phyloP scores from a whole-genome alignment of 2,888 invertebrate genomes.

The Synanthedon formicaeformis region DNA sequence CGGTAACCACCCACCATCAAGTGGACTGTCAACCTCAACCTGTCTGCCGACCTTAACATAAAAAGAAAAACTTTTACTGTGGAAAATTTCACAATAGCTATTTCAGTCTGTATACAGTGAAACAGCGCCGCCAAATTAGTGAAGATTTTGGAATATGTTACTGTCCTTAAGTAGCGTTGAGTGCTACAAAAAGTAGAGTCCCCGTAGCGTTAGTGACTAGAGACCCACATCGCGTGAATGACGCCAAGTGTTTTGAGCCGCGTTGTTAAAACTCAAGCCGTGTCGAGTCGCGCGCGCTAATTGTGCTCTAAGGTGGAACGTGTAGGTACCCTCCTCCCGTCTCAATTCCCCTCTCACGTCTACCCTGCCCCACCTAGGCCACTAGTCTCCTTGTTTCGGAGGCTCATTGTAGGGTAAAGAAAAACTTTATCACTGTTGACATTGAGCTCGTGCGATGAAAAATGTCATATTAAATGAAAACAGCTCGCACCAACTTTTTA shows the following conservation, averaged over 20 bases:
- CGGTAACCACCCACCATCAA: no score
- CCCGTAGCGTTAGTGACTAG: constrained; percentile 22
- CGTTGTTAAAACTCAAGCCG: constrained; percentile 69
- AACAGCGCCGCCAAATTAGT: neutral
- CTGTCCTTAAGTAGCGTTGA: neutral
- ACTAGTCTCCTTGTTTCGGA: constrained; percentile 47
- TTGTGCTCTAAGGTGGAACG: constrained; percentile 51
- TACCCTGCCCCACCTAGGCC: constrained; percentile 28
- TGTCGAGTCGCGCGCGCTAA: constrained; percentile 66
- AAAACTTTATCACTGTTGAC: constrained; percentile 54
- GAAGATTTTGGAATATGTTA: neutral
- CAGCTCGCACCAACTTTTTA: constrained; percentile 15
- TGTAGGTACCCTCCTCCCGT: constrained; percentile 8
- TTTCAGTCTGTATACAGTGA: neutral
- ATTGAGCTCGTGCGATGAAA: constrained; percentile 39
- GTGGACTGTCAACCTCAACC: no score
- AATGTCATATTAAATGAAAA: constrained; percentile 16
- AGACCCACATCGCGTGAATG: constrained; percentile 50
- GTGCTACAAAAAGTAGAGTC: constrained; percentile 4
- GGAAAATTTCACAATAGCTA: no score
- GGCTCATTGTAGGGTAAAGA: constrained; percentile 36
- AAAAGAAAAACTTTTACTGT: no score
- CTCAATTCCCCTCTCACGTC: constrained; percentile 8
- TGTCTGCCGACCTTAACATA: no score
- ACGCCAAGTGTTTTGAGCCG: constrained; percentile 50